phyloP scores from a whole-genome alignment of 2,888 invertebrate species.

The Meta bourneti region DNA sequence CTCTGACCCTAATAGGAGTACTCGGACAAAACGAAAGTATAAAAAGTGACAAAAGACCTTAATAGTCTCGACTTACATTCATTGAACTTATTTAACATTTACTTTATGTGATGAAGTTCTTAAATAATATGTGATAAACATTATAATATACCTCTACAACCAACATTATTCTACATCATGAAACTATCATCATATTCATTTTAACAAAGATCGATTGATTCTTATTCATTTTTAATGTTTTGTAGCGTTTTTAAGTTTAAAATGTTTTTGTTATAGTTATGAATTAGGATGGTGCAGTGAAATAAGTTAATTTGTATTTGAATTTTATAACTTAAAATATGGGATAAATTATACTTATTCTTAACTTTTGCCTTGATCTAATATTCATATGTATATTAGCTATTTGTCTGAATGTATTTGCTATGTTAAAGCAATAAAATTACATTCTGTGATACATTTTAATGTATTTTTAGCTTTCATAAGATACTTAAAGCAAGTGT shows the following conservation, averaged over 20 bases:
- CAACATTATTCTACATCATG: constrained; percentile 42
- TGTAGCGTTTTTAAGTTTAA: constrained; percentile 10
- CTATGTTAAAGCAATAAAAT: constrained; percentile 28
- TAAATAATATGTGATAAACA: constrained; percentile 68
- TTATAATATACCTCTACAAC: constrained; percentile 37
- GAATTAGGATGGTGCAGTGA: not conserved
- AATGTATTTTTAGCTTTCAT: not conserved
- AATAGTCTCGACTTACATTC: constrained; percentile 44
- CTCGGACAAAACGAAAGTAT: constrained; percentile 61
- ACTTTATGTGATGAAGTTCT: constrained; percentile 38
- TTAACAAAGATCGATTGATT: not conserved
- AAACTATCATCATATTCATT: constrained; percentile 23
- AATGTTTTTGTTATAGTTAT: not conserved
- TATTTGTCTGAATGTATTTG: not conserved
- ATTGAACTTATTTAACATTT: constrained; percentile 57
- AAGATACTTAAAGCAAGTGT: too few relatives aligned
- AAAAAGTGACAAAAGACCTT: constrained; percentile 59
- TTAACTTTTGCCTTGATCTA: not conserved
- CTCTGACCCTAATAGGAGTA: constrained; percentile 51
- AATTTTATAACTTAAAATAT: constrained; percentile 1
- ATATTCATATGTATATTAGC: constrained; percentile 16
- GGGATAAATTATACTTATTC: not conserved
- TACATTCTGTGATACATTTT: constrained; percentile 32
- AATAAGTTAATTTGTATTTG: not conserved
- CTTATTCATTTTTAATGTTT: constrained; percentile 23